These are phyloP conservation scores for Sebastiscus albofasciatus DNA, from an alignment of 2,797 vertebrate genomes.

Conservation along the genomic window DNA sequence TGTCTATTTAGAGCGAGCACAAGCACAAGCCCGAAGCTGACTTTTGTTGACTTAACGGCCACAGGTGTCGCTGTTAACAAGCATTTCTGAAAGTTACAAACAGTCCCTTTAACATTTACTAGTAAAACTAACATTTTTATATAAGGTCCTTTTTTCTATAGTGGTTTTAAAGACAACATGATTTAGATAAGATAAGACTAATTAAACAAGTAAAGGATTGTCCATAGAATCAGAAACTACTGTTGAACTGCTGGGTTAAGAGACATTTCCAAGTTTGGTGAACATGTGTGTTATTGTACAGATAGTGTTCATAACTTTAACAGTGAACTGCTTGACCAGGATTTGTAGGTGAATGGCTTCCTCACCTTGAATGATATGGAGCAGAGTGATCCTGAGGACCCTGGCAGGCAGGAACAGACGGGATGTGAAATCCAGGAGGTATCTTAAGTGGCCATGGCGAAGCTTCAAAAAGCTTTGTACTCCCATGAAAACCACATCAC, in stretches of 20 bases:
- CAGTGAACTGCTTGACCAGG: not conserved
- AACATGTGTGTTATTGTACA: not conserved
- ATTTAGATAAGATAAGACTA: not conserved
- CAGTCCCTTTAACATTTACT: not conserved
- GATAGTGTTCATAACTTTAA: not conserved
- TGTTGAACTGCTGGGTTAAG: not conserved
- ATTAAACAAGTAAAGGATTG: too few relatives aligned
- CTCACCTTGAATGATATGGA: not conserved
- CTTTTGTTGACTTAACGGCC: too few relatives aligned
- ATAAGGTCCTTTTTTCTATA: not conserved
- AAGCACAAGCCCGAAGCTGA: too few relatives aligned
- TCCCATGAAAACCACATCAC: not conserved
- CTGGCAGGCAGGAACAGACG: constrained; percentile 8
- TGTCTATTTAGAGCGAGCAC: too few relatives aligned
- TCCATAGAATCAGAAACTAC: not conserved
- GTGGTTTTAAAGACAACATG: not conserved
- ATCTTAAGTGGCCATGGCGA: constrained; percentile 3
- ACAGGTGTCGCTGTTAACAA: too few relatives aligned
- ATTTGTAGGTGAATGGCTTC: not conserved
- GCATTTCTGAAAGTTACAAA: too few relatives aligned
- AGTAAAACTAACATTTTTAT: not conserved
- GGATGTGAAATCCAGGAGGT: constrained; percentile 7
- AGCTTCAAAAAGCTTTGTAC: constrained; percentile 18
- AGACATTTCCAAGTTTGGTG: not conserved
- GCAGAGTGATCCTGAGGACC: not conserved